Percentiles rank a stretch among this genome's conserved stretches.
Conservation (phyloP, 2,797 vertebrate genomes). For the Sylvilagus floridanus region DNA sequence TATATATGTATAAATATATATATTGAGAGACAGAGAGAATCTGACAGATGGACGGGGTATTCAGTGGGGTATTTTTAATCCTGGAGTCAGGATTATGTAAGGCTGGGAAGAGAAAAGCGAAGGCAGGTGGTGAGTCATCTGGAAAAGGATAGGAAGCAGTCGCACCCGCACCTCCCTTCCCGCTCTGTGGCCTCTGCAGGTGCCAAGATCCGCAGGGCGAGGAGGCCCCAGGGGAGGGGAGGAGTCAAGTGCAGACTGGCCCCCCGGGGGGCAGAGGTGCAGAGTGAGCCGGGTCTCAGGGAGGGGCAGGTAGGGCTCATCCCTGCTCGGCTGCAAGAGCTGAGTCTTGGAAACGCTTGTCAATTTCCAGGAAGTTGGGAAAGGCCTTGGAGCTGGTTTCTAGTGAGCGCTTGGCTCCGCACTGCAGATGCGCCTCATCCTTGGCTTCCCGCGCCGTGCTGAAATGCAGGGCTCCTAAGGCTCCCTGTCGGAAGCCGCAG, state of each 20-base stretch:
- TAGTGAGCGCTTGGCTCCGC: constrained; percentile 61
- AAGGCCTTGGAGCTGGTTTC: constrained; percentile 67
- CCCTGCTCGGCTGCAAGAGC: background rate
- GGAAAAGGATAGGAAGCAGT: constrained; percentile 70
- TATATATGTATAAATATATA: constrained; percentile 7
- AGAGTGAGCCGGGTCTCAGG: background rate
- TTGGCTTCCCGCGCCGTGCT: constrained; percentile 44
- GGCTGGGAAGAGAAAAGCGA: constrained; percentile 67
- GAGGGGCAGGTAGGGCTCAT: background rate
- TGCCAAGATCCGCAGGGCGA: background rate
- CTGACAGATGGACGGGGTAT: constrained; percentile 74
- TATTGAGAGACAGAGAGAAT: constrained; percentile 12
- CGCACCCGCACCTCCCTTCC: constrained; percentile 14
- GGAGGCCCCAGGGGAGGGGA: background rate
- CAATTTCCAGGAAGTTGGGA: constrained; percentile 54
- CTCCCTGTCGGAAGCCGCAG: background rate
- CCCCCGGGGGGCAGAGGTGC: accelerated
- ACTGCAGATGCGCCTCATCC: background rate
- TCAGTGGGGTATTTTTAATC: constrained; percentile 83
- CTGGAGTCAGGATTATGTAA: constrained; percentile 71
- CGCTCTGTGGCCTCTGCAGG: constrained; percentile 48
- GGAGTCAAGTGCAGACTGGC: background rate
- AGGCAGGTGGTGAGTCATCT: constrained; percentile 82
- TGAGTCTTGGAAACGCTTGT: constrained; percentile 68
- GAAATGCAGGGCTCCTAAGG: background rate